A percentile compares a stretch with the other conserved stretches of the same genome.
Conservation (phyloP, 1,140 invertebrate species). For the Macrobrachium rosenbergii region DNA sequence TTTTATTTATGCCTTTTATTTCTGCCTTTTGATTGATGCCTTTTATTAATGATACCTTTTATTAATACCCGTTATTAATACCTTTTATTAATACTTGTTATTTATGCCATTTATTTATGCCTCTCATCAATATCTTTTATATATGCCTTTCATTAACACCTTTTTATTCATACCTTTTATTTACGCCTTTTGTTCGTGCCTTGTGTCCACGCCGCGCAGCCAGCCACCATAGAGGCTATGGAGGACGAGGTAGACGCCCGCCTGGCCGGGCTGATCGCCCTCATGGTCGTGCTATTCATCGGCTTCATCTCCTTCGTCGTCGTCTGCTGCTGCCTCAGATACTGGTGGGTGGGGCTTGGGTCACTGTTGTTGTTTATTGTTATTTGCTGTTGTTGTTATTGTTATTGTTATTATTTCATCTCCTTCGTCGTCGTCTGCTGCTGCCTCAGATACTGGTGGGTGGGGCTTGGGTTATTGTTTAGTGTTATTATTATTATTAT, state of each 20-base stretch:
- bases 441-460: conserved; percentile 86
- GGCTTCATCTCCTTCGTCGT: conserved; percentile 89
- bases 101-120: no score
- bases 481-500: not conserved
- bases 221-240: conserved; percentile 73
- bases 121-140: no score
- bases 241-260: conserved; percentile 84
- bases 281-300: conserved; percentile 87
- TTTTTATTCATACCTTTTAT: conserved; percentile 34
- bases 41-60: no score
- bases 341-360: conserved; percentile 76
- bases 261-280: conserved; percentile 85
- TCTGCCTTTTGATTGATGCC: no score
- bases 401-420: conserved; percentile 71
- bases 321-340: conserved; percentile 88
- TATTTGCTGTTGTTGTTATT: not conserved
- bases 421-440: conserved; percentile 90
- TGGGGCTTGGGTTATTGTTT: conserved; percentile 43
- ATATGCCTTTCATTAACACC: not conserved
- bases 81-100: no score
- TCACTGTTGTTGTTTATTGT: conserved; percentile 45
- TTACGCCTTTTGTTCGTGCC: no score
- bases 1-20: no score
- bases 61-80: no score
- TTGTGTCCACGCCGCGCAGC: conserved; percentile 68